Evolutionary conservation across 92 coral and sea anemone genomes (phyloP).

Genomic region (Blastomussa wellsi): DNA sequence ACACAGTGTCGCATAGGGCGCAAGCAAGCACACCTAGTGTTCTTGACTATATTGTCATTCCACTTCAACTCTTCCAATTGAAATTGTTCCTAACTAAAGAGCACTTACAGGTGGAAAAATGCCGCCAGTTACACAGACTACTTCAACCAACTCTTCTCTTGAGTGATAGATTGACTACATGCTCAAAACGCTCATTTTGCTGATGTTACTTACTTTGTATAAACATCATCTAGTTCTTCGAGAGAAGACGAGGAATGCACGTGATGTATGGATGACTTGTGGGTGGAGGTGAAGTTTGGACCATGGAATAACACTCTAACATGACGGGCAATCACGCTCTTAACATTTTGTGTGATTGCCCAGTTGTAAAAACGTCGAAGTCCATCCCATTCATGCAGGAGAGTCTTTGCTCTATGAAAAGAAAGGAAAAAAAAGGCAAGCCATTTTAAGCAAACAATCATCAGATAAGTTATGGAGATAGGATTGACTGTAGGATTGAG

Average conservation of each 20-base stretch:
- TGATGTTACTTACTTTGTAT: slow-evolving; percentile 60
- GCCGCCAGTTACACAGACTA: no score
- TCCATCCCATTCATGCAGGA: slow-evolving; percentile 86
- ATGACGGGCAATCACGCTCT: slow-evolving; percentile 75
- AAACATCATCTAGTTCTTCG: slow-evolving; percentile 83
- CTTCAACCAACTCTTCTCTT: no score
- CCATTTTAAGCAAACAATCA: not conserved
- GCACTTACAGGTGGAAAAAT: no score
- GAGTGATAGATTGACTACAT: no score
- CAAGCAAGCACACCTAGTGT: no score
- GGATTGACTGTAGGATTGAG: no score
- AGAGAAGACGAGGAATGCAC: slow-evolving; percentile 76
- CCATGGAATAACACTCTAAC: slow-evolving; percentile 68
- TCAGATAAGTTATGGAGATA: not conserved
- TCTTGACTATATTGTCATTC: no score
- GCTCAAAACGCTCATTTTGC: no score
- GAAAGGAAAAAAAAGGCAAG: not conserved
- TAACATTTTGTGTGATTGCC: slow-evolving; percentile 82
- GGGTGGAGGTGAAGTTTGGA: slow-evolving; percentile 49
- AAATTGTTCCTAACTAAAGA: no score
- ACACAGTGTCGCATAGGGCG: no score
- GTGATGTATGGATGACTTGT: slow-evolving; percentile 51
- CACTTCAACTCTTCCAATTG: no score
- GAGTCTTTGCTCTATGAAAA: slow-evolving; percentile 68
- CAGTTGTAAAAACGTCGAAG: slow-evolving; percentile 87